Evolutionary conservation across 2,797 vertebrate genomes (phyloP).

Genomic region (Epinephelus malabaricus): DNA sequence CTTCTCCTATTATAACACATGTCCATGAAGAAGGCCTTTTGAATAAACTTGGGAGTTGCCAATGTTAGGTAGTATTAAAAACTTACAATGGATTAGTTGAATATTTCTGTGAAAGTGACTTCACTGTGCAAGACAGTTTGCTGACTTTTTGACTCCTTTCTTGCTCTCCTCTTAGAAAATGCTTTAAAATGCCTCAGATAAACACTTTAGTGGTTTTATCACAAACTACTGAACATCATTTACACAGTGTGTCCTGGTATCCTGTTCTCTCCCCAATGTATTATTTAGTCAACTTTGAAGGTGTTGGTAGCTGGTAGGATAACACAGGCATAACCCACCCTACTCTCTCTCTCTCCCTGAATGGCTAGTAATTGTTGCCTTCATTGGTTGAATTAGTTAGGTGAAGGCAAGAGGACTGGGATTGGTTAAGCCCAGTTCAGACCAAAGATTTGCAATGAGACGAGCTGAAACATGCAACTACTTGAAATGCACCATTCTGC

Average conservation of each 20-base stretch:
- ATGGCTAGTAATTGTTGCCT: too few relatives aligned
- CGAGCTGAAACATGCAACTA: too few relatives aligned
- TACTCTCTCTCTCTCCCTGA: too few relatives aligned
- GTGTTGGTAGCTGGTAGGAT: background rate
- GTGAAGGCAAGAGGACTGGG: too few relatives aligned
- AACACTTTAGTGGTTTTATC: background rate
- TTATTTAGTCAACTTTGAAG: background rate
- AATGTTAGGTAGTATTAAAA: background rate
- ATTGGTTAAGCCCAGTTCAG: too few relatives aligned
- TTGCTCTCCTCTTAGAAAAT: background rate
- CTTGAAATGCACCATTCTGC: too few relatives aligned
- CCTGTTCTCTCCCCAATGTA: background rate
- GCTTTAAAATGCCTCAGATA: background rate
- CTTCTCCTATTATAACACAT: background rate
- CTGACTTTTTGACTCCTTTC: background rate
- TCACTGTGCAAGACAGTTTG: background rate
- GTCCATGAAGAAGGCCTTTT: background rate
- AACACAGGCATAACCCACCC: too few relatives aligned
- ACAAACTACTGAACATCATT: background rate
- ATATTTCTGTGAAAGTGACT: too few relatives aligned
- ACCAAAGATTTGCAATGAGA: too few relatives aligned
- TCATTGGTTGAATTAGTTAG: too few relatives aligned
- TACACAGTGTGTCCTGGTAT: background rate
- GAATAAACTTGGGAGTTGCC: background rate
- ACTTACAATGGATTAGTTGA: background rate